Percentiles rank a stretch among this genome's conserved stretches.
These are phyloP conservation scores for Mus spicilegus DNA, from an alignment of 2,113 vertebrate species.

Conservation along the genomic window DNA sequence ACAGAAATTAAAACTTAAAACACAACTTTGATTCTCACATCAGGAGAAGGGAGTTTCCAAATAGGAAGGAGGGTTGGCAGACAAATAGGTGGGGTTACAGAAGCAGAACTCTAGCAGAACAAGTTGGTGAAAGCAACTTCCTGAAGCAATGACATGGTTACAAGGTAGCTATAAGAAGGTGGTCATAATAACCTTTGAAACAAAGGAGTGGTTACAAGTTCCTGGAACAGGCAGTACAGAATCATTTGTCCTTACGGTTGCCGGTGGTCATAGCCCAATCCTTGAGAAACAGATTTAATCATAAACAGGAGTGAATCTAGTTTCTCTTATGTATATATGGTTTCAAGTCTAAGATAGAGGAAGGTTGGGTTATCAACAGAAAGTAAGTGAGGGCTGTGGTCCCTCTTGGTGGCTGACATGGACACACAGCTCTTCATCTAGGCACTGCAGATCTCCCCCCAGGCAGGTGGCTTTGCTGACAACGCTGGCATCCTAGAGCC, in stretches of 20 bases:
- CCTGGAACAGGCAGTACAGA: too few relatives aligned
- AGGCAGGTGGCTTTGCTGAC: not conserved
- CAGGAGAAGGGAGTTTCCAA: not conserved
- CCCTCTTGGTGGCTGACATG: not conserved
- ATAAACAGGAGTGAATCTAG: not conserved
- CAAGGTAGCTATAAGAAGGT: not conserved
- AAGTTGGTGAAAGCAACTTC: not conserved
- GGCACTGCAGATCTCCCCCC: fast-evolving
- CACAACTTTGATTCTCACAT: not conserved
- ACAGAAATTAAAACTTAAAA: not conserved
- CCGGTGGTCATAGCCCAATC: too few relatives aligned
- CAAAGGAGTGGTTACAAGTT: not conserved
- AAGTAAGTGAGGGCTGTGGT: not conserved
- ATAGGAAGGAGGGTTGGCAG: not conserved
- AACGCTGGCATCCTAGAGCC: not conserved
- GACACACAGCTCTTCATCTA: too few relatives aligned
- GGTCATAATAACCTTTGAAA: not conserved
- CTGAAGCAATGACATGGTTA: not conserved
- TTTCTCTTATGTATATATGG: not conserved
- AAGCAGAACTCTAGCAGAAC: not conserved
- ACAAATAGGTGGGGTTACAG: not conserved
- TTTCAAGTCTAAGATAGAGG: not conserved
- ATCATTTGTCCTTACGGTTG: not conserved
- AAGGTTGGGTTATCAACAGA: not conserved
- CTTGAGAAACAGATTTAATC: not conserved